Evolutionary conservation across 1,140 invertebrate species (phyloP).

Genomic region (Drosophila erecta): DNA sequence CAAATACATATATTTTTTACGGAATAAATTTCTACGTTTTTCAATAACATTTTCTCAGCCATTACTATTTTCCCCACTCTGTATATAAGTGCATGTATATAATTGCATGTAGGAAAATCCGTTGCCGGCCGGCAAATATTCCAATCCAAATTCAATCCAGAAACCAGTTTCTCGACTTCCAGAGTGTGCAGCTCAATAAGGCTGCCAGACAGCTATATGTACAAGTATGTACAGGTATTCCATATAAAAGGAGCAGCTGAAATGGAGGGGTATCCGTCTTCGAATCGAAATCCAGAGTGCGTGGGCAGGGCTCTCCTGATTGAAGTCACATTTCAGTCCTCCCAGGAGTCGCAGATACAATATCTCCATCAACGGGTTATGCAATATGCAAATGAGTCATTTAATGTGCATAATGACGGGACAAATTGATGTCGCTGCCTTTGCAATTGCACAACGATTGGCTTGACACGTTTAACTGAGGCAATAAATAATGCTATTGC

Average conservation of each 20-base stretch:
- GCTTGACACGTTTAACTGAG: slow-evolving; percentile 12
- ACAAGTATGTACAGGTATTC: background rate
- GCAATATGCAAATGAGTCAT: slow-evolving; percentile 56
- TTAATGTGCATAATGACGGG: slow-evolving; percentile 37
- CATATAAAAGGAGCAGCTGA: slow-evolving; percentile 32
- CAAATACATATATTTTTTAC: no score
- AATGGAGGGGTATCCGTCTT: slow-evolving; percentile 9
- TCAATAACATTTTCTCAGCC: no score
- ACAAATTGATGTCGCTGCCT: slow-evolving; percentile 33
- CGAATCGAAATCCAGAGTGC: slow-evolving; percentile 22
- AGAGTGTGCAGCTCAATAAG: slow-evolving; percentile 42
- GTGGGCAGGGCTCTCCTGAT: slow-evolving; percentile 46
- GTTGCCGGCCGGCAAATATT: slow-evolving; percentile 44
- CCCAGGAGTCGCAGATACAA: slow-evolving; percentile 31
- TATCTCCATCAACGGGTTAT: slow-evolving; percentile 28
- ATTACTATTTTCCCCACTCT: background rate
- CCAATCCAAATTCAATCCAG: slow-evolving; percentile 27
- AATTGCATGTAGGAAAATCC: slow-evolving; percentile 17
- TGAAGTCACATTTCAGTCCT: slow-evolving; percentile 34
- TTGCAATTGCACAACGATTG: slow-evolving; percentile 36
- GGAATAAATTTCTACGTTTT: no score
- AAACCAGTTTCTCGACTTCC: slow-evolving; percentile 44
- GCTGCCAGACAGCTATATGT: background rate
- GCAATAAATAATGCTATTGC: slow-evolving; percentile 19
- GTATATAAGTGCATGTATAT: background rate